A percentile compares a stretch with the other conserved stretches of the same genome.
These are phyloP conservation scores for Scytalopus superciliaris DNA, from an alignment of 2,113 vertebrate genomes.

Conservation along the genomic window DNA sequence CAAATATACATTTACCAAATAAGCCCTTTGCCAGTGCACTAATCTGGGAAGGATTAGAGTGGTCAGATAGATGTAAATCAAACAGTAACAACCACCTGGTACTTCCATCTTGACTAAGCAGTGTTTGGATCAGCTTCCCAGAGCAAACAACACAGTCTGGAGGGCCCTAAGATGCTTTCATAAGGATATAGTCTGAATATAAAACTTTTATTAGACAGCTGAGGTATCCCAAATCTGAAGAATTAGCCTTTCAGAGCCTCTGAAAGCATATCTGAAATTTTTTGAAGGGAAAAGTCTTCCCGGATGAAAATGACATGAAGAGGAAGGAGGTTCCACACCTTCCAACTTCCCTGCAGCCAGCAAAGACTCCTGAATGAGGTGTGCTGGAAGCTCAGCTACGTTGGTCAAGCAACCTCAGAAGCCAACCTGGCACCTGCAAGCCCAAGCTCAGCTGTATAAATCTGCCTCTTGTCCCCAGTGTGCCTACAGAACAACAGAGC, in stretches of 20 bases:
- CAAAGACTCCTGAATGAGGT: not conserved
- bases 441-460: not conserved
- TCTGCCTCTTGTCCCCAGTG: not conserved
- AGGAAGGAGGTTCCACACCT: not conserved
- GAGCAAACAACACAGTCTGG: not conserved
- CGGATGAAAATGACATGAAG: not conserved
- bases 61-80: not conserved
- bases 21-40: not conserved
- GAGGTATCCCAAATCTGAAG: not conserved
- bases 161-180: not conserved
- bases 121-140: not conserved
- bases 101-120: not conserved
- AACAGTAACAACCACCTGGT: not conserved
- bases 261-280: not conserved
- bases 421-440: not conserved
- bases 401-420: not conserved
- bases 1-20: not conserved
- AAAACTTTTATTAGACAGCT: not conserved
- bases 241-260: not conserved
- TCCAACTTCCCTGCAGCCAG: not conserved
- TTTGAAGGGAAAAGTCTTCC: not conserved
- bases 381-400: not conserved
- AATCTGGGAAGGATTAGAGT: not conserved
- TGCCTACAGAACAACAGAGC: too few species aligned
- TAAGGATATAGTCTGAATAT: not conserved